phyloP scores from a whole-genome alignment of 2,113 vertebrate genomes.

The Austrofundulus limnaeus region DNA sequence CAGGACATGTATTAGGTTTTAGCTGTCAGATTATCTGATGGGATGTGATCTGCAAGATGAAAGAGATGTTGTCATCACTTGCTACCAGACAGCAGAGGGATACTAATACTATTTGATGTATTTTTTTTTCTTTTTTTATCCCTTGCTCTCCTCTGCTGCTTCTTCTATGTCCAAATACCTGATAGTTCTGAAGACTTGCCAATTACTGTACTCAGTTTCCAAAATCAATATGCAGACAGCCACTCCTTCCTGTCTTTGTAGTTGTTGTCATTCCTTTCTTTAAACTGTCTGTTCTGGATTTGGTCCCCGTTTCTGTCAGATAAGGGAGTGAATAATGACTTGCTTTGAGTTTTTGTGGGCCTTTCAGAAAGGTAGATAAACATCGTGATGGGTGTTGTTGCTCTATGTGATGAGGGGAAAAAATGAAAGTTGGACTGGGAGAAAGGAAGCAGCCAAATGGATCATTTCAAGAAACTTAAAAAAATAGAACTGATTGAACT shows the following conservation, averaged over 20 bases:
- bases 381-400: neutral
- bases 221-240: conserved; percentile 43
- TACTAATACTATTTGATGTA: conserved; percentile 28
- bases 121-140: conserved; percentile 7
- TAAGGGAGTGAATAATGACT: neutral
- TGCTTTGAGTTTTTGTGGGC: no score
- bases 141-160: neutral
- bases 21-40: conserved; percentile 29
- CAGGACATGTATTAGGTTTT: conserved; percentile 24
- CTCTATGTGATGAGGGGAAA: no score
- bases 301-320: neutral
- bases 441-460: no score
- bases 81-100: conserved; percentile 22
- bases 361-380: conserved; percentile 2
- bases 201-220: conserved; percentile 17
- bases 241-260: conserved; percentile 3
- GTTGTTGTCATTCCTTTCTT: neutral
- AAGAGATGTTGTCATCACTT: conserved; percentile 34
- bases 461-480: no score
- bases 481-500: no score
- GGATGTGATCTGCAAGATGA: neutral
- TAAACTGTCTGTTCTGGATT: neutral
- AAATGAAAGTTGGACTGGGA: no score
- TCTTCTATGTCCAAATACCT: conserved; percentile 18
- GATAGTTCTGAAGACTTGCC: conserved; percentile 32